phyloP scores from a whole-genome alignment of 2,113 vertebrate genomes.

The Coturnix japonica region DNA sequence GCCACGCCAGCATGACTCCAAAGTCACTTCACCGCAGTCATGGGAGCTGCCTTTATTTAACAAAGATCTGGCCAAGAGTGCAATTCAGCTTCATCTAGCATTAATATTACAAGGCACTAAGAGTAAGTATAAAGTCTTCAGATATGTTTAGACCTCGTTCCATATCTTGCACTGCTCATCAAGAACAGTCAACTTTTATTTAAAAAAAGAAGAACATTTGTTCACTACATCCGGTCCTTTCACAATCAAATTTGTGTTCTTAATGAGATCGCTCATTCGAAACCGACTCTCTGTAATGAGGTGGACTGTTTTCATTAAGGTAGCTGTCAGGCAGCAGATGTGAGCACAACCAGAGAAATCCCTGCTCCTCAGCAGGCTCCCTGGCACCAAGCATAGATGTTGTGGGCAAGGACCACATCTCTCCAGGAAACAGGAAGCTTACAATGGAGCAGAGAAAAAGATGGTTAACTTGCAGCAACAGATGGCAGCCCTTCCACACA shows the following conservation, averaged over 20 bases:
- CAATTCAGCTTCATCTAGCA: background rate
- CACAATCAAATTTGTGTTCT: constrained; percentile 38
- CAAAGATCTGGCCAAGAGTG: background rate
- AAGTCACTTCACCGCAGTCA: background rate
- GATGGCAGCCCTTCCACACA: background rate
- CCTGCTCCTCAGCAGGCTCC: constrained; percentile 24
- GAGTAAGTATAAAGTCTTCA: background rate
- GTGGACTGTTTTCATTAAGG: constrained; percentile 60
- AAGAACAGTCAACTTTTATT: background rate
- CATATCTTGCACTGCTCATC: background rate
- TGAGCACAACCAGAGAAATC: constrained; percentile 51
- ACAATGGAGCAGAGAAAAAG: background rate
- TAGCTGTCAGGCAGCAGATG: constrained; percentile 56
- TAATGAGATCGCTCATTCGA: constrained; percentile 36
- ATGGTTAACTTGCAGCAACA: constrained; percentile 15
- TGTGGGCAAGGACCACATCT: constrained; percentile 8
- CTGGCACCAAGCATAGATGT: background rate
- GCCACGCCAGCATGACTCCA: background rate
- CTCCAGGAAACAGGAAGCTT: background rate
- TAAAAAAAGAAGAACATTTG: constrained; percentile 32
- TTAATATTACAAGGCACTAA: background rate
- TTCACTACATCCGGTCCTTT: background rate
- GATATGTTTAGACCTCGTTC: background rate
- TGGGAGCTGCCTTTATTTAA: background rate
- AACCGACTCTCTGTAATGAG: background rate